phyloP scores from a whole-genome alignment of 2,797 vertebrate species.

The Simalia tracyae region DNA sequence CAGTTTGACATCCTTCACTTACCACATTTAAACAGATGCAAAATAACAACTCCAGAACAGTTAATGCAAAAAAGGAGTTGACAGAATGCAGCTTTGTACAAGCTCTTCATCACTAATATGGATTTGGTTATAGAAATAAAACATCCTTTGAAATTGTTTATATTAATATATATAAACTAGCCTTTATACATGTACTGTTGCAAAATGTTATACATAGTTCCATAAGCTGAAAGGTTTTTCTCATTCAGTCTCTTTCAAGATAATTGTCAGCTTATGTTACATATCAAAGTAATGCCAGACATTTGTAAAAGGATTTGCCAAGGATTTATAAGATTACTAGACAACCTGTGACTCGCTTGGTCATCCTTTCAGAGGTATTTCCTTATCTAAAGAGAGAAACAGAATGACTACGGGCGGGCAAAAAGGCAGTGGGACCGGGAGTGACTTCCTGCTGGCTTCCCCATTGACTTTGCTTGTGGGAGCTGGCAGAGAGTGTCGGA shows the following conservation, averaged over 20 bases:
- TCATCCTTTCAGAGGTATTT: too few species aligned
- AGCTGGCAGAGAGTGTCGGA: too few species aligned
- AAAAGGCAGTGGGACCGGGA: too few species aligned
- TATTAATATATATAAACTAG: not conserved
- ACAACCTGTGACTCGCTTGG: too few species aligned
- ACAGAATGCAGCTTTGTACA: constrained; percentile 3
- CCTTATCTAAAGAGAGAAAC: too few species aligned
- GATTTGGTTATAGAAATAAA: not conserved
- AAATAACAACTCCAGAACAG: constrained; percentile 1
- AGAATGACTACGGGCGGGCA: too few species aligned
- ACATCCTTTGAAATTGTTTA: not conserved
- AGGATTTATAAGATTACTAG: not conserved
- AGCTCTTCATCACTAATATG: constrained; percentile 1
- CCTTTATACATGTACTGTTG: not conserved
- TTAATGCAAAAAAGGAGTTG: not conserved
- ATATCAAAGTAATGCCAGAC: constrained; percentile 12
- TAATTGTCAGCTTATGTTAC: not conserved
- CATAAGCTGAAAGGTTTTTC: constrained; percentile 20
- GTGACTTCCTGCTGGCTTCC: too few species aligned
- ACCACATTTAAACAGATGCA: constrained; percentile 18
- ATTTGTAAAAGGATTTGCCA: not conserved
- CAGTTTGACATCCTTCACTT: constrained; percentile 16
- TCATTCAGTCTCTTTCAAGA: constrained; percentile 14
- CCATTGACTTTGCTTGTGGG: too few species aligned
- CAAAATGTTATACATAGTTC: constrained; percentile 16